Base-by-base conservation (phyloP, 2,888 invertebrate species). In the Tuberolachnus salignus region DNA sequence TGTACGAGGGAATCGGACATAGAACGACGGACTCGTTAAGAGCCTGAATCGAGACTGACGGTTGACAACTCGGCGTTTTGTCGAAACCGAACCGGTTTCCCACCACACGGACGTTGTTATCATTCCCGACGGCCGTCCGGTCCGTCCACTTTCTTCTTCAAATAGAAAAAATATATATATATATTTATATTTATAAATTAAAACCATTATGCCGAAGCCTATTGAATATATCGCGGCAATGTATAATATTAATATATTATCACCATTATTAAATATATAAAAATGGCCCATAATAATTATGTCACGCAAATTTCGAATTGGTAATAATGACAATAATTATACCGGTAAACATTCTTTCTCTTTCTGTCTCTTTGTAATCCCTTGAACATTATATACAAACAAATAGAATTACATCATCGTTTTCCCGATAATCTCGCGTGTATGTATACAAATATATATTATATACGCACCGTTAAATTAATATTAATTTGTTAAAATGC, bases 41-140 rank as follows among this genome's bases (percentile, higher is more conserved):
- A 78, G 78, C 69, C 78, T 69, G 59, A 14, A 78, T 34, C 67
- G 59, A 69, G 67, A 78, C 78, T 78, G 78, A 59, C 67, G 44
- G 8, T 34, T 49, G 49, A 67, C 57, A 75, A 66, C 51, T 53
- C 14, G 19, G 8, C 13, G 51, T 42, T 64, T 64, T 53, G 67
- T 59, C 66, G 49, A 34, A 59, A 42, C 78, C 49, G 78, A 67
- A 75, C 75, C 51, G 78, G 67, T 78, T 78, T 78, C 69, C 78
- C 78, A 69, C 78, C 59, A 78, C 66, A 71, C n/a, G 4, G 16
- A 3, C 51, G n/a, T 1, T 21, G 23, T 26, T 64, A 64, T 74
- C 64, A 66, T 74, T 9, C 55, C n/a, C 1, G 2, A 13, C 44
- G n/a, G 46, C 26, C n/a, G 14, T 1, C 19, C 26, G 16, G 44